phyloP scores from a whole-genome alignment of 2,888 invertebrate genomes.

The Dynastes tityus region DNA sequence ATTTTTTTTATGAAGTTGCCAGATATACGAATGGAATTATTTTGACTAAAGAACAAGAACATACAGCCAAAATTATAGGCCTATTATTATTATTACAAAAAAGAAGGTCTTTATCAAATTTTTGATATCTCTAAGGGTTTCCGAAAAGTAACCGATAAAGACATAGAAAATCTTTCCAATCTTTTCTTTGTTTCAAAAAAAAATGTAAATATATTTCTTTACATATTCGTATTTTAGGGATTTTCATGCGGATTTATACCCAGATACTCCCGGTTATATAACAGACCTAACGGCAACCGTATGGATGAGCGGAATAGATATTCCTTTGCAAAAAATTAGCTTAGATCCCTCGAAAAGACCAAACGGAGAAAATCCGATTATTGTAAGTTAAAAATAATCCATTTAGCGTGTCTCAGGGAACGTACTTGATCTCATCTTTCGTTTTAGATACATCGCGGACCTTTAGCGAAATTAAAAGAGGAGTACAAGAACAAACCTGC shows the following conservation, averaged over 20 bases:
- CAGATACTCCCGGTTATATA: conserved; percentile 88
- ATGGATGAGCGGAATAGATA: conserved; percentile 87
- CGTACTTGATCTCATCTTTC: conserved; percentile 18
- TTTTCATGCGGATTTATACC: conserved; percentile 95
- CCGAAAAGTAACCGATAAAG: too few species aligned
- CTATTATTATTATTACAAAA: too few species aligned
- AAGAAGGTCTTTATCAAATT: too few species aligned
- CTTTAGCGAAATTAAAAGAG: conserved; percentile 72
- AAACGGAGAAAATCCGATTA: conserved; percentile 76
- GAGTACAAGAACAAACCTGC: conserved; percentile 64
- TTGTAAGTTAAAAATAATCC: conserved; percentile 70
- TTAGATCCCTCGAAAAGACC: conserved; percentile 85
- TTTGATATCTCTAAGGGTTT: too few species aligned
- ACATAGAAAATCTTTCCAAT: too few species aligned
- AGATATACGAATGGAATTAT: too few species aligned
- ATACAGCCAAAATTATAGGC: too few species aligned
- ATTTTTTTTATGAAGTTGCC: too few species aligned
- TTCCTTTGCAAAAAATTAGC: conserved; percentile 85
- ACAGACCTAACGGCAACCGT: conserved; percentile 86
- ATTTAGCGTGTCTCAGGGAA: conserved; percentile 30
- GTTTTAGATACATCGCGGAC: conserved; percentile 75
- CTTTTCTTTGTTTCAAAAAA: too few species aligned
- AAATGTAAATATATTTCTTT: too few species aligned
- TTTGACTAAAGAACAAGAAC: too few species aligned
- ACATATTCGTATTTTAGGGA: conserved; percentile 73